A percentile compares a stretch with the other conserved stretches of the same genome.
Conservation (phyloP, 1,140 invertebrate genomes). For the Sogatella furcifera region DNA sequence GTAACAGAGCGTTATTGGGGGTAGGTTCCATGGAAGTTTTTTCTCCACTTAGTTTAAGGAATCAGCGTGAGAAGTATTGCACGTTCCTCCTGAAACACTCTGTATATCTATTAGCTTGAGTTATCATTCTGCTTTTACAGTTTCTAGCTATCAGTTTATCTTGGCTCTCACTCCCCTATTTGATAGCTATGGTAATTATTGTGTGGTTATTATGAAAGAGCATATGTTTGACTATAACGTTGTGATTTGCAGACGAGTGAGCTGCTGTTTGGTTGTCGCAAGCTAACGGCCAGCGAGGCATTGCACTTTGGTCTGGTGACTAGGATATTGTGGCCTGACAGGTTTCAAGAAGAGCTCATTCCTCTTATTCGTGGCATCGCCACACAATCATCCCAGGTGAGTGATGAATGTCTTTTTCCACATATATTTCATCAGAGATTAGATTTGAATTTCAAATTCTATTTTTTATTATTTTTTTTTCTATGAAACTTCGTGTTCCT, state of each 20-base stretch:
- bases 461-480: too few relatives aligned
- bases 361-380: constrained; percentile 49
- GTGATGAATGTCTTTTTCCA: constrained; percentile 11
- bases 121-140: not conserved
- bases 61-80: too few relatives aligned
- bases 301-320: constrained; percentile 55
- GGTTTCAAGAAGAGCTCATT: constrained; percentile 52
- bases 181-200: too few relatives aligned
- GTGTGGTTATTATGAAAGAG: too few relatives aligned
- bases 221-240: not conserved
- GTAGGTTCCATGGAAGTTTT: too few relatives aligned
- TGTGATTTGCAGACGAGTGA: constrained; percentile 45
- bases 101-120: not conserved
- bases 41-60: too few relatives aligned
- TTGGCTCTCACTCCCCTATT: not conserved
- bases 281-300: constrained; percentile 58
- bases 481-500: too few relatives aligned
- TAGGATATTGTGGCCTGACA: constrained; percentile 55
- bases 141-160: not conserved
- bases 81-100: too few relatives aligned
- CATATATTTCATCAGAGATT: too few relatives aligned
- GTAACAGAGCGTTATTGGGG: too few relatives aligned
- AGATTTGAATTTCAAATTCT: too few relatives aligned
- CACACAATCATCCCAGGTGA: constrained; percentile 50
- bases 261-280: constrained; percentile 53